Conservation (phyloP, 2,113 vertebrate genomes). For the Brienomyrus brachyistius region DNA sequence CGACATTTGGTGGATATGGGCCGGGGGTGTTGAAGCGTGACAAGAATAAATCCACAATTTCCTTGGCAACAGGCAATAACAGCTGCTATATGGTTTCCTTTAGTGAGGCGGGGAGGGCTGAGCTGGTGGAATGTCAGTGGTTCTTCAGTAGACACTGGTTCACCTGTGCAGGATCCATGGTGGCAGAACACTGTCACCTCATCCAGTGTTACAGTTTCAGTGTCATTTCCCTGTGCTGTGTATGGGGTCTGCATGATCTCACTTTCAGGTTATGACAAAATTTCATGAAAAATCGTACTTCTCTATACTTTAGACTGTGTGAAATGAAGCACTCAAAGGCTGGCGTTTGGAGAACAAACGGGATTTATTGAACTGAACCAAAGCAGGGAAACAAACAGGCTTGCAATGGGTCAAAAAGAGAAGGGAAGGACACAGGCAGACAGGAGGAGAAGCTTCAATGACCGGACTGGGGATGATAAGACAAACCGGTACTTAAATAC, state of each 20-base stretch:
- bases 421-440: neutral
- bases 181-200: neutral
- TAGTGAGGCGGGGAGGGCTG: neutral
- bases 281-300: neutral
- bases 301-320: neutral
- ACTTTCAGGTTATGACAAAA: neutral
- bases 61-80: neutral
- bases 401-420: neutral
- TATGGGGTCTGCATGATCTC: neutral
- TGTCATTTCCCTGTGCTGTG: neutral
- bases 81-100: neutral
- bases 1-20: slow-evolving; percentile 10
- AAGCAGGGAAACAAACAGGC: neutral
- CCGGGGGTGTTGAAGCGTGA: slow-evolving; percentile 9
- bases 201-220: neutral
- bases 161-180: neutral
- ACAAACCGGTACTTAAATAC: neutral
- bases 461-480: neutral
- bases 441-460: neutral
- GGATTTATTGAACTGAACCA: neutral
- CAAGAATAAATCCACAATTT: slow-evolving; percentile 15
- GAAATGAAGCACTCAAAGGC: neutral
- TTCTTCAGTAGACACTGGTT: neutral
- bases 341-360: neutral
- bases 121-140: neutral